Percentiles rank a stretch among this genome's conserved stretches.
Evolutionary conservation across 2,113 vertebrate genomes (phyloP).

Genomic region (Carassius auratus): DNA sequence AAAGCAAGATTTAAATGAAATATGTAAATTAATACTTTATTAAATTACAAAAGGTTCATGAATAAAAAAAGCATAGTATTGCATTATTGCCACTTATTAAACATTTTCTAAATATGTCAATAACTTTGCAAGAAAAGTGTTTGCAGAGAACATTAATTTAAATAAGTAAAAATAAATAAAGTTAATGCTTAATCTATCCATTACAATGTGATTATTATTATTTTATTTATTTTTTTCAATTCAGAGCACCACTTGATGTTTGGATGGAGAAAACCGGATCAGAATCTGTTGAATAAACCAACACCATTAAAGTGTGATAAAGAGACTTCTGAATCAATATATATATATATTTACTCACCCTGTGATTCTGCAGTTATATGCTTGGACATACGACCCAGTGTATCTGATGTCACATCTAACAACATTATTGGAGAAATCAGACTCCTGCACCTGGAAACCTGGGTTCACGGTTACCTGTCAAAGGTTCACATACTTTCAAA

Average conservation of each 20-base stretch:
- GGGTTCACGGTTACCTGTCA: constrained; percentile 81
- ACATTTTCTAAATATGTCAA: background rate
- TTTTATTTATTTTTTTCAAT: background rate
- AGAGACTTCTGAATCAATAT: too few relatives aligned
- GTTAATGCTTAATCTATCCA: background rate
- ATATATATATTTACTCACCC: constrained; percentile 58
- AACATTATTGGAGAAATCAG: constrained; percentile 79
- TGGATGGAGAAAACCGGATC: constrained; percentile 14
- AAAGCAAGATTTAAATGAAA: too few relatives aligned
- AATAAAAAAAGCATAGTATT: background rate
- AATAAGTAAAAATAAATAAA: background rate
- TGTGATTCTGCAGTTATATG: constrained; percentile 76
- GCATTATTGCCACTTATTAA: background rate
- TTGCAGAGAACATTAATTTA: background rate
- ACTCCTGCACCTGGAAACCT: constrained; percentile 75
- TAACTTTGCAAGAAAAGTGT: background rate
- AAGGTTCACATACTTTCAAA: background rate
- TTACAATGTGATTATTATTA: background rate
- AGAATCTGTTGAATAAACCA: constrained; percentile 29
- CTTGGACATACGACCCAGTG: constrained; percentile 75
- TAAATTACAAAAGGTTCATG: background rate
- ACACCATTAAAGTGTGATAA: background rate
- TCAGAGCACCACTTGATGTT: background rate
- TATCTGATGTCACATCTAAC: constrained; percentile 77
- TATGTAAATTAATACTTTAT: background rate